Evolutionary conservation across 2,888 invertebrate genomes (phyloP).

Genomic region (Coelopa pilipes): DNA sequence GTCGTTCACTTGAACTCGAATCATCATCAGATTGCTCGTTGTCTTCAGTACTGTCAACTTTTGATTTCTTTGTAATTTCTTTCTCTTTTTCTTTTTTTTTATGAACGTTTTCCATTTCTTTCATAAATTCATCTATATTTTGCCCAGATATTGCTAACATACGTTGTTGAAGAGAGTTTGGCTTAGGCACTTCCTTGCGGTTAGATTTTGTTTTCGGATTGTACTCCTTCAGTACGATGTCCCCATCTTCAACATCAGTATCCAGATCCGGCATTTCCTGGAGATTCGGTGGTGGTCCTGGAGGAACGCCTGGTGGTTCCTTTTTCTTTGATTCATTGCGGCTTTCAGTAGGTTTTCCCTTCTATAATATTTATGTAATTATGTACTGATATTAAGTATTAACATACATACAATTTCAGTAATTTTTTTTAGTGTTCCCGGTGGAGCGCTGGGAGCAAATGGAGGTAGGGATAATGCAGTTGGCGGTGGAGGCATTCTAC

Average conservation of each 20-base stretch:
- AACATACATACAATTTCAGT: slow-evolving; percentile 68
- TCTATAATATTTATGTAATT: slow-evolving; percentile 32
- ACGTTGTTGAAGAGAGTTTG: slow-evolving; percentile 83
- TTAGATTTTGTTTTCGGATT: slow-evolving; percentile 52
- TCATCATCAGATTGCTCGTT: slow-evolving; percentile 39
- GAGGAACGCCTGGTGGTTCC: slow-evolving; percentile 88
- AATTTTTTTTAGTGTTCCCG: slow-evolving; percentile 80
- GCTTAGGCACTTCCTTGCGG: slow-evolving; percentile 68
- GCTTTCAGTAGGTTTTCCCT: slow-evolving; percentile 52
- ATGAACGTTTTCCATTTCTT: slow-evolving; percentile 89
- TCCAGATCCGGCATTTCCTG: slow-evolving; percentile 74
- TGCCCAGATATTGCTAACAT: slow-evolving; percentile 91
- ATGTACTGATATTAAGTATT: neutral
- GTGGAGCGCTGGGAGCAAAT: slow-evolving; percentile 72
- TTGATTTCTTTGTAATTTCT: slow-evolving; percentile 60
- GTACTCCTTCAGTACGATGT: slow-evolving; percentile 54
- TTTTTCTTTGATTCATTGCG: slow-evolving; percentile 62
- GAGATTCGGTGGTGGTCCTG: slow-evolving; percentile 83
- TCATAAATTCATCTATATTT: slow-evolving; percentile 92
- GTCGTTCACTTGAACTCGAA: slow-evolving; percentile 30
- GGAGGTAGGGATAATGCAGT: slow-evolving; percentile 62
- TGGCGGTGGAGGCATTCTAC: slow-evolving; percentile 62
- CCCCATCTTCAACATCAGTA: slow-evolving; percentile 64
- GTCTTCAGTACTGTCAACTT: slow-evolving; percentile 42
- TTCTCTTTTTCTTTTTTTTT: slow-evolving; percentile 75